Percentiles rank a stretch among this genome's conserved stretches.
These are phyloP conservation scores for Dione vanillae DNA, from an alignment of 2,888 invertebrate genomes.

Conservation along the genomic window DNA sequence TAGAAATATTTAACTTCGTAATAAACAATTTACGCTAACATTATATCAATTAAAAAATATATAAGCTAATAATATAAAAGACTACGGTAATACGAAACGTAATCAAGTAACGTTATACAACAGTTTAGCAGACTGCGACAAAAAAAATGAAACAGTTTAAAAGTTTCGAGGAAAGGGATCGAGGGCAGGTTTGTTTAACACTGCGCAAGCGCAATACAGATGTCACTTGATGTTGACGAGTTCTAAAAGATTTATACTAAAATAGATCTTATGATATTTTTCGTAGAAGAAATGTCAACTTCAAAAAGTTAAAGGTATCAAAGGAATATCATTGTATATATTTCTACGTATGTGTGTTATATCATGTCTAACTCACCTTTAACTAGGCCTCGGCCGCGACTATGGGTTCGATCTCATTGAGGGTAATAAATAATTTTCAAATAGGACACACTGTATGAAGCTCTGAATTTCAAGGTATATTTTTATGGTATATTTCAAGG, in stretches of 20 bases:
- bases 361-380: too few relatives aligned
- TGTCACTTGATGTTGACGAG: constrained; percentile 70
- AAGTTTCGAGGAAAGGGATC: constrained; percentile 77
- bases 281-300: constrained; percentile 21
- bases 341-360: not conserved
- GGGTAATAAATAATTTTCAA: too few relatives aligned
- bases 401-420: too few relatives aligned
- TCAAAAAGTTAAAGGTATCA: not conserved
- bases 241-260: constrained; percentile 57
- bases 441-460: too few relatives aligned
- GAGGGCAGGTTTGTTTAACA: constrained; percentile 76
- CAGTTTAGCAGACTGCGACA: constrained; percentile 53
- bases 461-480: too few relatives aligned
- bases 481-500: too few relatives aligned
- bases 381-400: too few relatives aligned
- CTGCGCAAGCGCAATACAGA: constrained; percentile 63
- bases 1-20: too few relatives aligned
- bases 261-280: constrained; percentile 56
- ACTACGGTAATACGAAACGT: not conserved
- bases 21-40: too few relatives aligned
- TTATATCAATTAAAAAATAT: not conserved
- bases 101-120: not conserved
- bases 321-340: not conserved
- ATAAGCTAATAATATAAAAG: not conserved
- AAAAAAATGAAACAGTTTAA: constrained; percentile 62